These are phyloP conservation scores for Trissolcus brochymenae DNA, from an alignment of 2,888 invertebrate species.

Conservation along the genomic window DNA sequence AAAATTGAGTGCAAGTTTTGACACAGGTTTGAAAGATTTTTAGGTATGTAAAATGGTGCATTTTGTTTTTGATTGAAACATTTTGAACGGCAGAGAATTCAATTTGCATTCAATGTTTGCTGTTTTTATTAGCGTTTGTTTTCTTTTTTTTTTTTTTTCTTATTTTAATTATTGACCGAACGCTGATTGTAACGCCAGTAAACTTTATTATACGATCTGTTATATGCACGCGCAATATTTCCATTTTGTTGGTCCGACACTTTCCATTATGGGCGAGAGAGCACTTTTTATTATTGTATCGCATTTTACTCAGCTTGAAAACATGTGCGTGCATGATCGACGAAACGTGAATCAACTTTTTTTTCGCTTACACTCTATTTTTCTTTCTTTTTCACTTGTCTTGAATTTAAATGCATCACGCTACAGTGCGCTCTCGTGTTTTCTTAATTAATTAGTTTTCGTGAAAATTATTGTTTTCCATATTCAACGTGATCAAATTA, in stretches of 20 bases:
- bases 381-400: too few relatives aligned
- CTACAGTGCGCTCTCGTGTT: neutral
- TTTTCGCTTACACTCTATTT: neutral
- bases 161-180: neutral
- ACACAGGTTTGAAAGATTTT: too few relatives aligned
- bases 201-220: constrained; percentile 17
- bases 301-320: constrained; percentile 1
- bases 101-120: neutral
- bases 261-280: constrained; percentile 7
- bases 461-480: constrained; percentile 3
- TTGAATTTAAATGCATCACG: too few relatives aligned
- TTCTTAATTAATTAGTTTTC: neutral
- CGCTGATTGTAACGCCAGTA: neutral
- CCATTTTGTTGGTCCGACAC: constrained; percentile 11
- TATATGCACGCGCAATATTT: constrained; percentile 12
- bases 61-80: too few relatives aligned
- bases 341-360: neutral
- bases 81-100: too few relatives aligned
- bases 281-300: constrained; percentile 12
- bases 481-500: neutral
- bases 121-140: constrained; percentile 2
- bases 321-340: neutral
- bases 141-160: too few relatives aligned
- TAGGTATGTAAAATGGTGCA: too few relatives aligned
- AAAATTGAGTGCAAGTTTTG: too few relatives aligned